Evolutionary conservation across 2,797 vertebrate genomes (phyloP), one percentile per base, ranked within the genome.

Genomic region (Nothura maculosa): DNA sequence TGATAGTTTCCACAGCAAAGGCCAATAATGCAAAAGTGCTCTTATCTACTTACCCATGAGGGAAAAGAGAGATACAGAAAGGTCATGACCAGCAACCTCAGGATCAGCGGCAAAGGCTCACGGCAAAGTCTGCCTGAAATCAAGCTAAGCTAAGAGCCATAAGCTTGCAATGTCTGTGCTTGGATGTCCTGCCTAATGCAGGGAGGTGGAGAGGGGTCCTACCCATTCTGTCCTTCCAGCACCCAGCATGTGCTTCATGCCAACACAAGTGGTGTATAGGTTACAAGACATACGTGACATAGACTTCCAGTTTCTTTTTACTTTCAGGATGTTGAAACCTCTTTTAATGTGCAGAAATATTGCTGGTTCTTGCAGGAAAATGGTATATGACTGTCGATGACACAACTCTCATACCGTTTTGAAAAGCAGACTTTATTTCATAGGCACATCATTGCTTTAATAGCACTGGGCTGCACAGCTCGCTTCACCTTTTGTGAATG

Each of bases 341-440:
- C 54, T 27, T 87, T 67, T 58, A 73, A 58, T 42, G 2, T 73
- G 32, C 40, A 87, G 40, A 90, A 83, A 28, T 42, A 34, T 68
- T 81, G 81, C 63, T 34, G 34, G 15, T 58, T 75, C 32, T 87
- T 67, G 58, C 18, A 45, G 73, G 32, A 43, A 75, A 48, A 60
- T 20, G 28, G 27, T 57, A 34, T 38, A 74, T 78, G 32, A 81
- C 54, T 94, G 48, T 30, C 76, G 91, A 91, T 2, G 11, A 93
- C 64, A 79, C 76, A 97, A 55, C 42, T 64, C 89, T 86, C 64
- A 27, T 88, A 82, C 93, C 67, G 75, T 93, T 91, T 94, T 85
- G 87, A 97, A 94, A 95, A 96, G 96, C 92, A 96, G 95, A 92
- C 86, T 87, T 91, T 93, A 95, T 92, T 95, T 78, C 85, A 90